Evolutionary conservation across 2,888 invertebrate species (phyloP), one percentile per base, ranked within the genome.

Genomic region (Carcina quercana): DNA sequence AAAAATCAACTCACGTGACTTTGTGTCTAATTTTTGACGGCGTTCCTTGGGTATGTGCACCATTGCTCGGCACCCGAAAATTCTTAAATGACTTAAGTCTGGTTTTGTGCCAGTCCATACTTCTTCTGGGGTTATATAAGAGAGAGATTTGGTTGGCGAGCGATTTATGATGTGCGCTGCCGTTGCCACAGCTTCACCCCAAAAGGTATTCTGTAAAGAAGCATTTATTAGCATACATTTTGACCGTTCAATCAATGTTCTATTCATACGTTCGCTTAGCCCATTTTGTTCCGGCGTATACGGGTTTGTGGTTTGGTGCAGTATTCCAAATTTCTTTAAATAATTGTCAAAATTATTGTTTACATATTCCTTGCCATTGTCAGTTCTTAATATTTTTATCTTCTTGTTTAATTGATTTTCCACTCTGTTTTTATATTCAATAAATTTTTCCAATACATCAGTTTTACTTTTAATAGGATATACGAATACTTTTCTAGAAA

Each of bases 311-410:
- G 28, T 44, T 19, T 45, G 47, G 35, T 47, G 43, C 8, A 37
- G 20, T 15, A 45, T 43, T 5, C 47, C 47, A 1, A 12, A 3
- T 21, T 36, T 17, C 13, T 41, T 40, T 10, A 45, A 31, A 30
- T 32, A 45, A 20, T 31, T 33, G 4, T 45, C 34, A 30, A 58
- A 40, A 3, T 43, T 37, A 6, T 30, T 27, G 24, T 30, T 45
- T 7, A 37, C 29, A 28, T 30, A 51, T 27, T 50, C 47, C 11
- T 25, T 15, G 5, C 52, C 49, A 31, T 41, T 42, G 20, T 42
- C 43, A 24, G 37, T 28, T 2, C 30, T 13, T 3, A 42, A 20
- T 5, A 35, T 32, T 28, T 46, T 45, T 10, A 43, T 43, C 25
- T 37, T 41, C 21, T 30, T 38, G 25, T 15, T 15, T 6, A 10